Conservation (phyloP, 1,140 invertebrate species). For the Aphis gossypii region DNA sequence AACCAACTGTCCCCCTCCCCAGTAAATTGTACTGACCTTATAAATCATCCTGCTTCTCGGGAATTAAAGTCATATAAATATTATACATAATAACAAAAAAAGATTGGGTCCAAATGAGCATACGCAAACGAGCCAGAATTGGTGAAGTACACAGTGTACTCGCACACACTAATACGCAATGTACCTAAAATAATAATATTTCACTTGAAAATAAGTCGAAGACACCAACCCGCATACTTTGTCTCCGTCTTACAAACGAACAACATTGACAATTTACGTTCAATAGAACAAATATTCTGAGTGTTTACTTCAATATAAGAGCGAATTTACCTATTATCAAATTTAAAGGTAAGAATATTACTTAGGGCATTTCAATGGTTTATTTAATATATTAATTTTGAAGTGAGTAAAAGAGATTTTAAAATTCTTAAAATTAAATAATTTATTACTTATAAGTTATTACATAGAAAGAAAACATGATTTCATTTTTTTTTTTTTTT, state of each 20-base stretch:
- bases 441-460: not conserved
- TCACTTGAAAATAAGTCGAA: not conserved
- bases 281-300: not conserved
- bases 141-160: not conserved
- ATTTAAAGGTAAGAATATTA: not conserved
- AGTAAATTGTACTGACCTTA: not conserved
- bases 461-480: too few relatives aligned
- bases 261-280: not conserved
- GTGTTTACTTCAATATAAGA: not conserved
- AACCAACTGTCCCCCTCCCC: not conserved
- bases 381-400: not conserved
- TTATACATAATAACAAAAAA: constrained; percentile 33
- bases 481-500: not conserved
- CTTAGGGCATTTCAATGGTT: too few relatives aligned
- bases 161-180: not conserved
- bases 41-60: constrained; percentile 17
- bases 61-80: constrained; percentile 34
- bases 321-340: not conserved
- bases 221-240: not conserved
- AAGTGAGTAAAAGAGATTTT: not conserved
- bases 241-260: too few relatives aligned
- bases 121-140: constrained; percentile 12
- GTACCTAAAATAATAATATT: not conserved
- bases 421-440: not conserved
- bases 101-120: not conserved